A percentile compares a stretch with the other conserved stretches of the same genome.
Conservation (phyloP, 1,140 invertebrate genomes). For the Caerostris extrusa region DNA sequence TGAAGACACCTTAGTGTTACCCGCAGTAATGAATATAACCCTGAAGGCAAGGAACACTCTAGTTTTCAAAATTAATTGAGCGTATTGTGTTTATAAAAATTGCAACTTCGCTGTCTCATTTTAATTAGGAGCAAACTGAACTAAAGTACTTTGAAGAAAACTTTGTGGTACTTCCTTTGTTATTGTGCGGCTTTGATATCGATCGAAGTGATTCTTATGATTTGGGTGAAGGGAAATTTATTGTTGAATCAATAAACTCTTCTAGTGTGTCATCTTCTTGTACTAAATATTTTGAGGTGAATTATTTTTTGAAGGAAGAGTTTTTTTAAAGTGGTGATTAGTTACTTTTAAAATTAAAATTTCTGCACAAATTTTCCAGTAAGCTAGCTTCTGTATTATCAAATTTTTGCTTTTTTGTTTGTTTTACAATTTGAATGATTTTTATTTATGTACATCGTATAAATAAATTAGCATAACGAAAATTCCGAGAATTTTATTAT, state of each 20-base stretch:
- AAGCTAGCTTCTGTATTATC: too few species aligned
- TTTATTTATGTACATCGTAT: too few species aligned
- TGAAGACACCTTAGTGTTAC: constrained; percentile 50
- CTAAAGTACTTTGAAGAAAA: constrained; percentile 65
- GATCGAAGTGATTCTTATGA: constrained; percentile 51
- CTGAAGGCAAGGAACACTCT: constrained; percentile 50
- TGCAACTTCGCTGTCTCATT: constrained; percentile 31
- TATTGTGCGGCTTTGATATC: not conserved
- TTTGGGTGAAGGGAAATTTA: not conserved
- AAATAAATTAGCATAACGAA: too few species aligned
- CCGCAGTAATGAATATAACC: constrained; percentile 66
- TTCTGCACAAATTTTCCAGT: too few species aligned
- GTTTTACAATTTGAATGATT: not conserved
- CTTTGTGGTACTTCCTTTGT: constrained; percentile 24
- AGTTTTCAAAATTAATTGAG: constrained; percentile 72
- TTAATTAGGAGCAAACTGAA: constrained; percentile 73
- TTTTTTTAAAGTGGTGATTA: too few species aligned
- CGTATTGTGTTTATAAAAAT: constrained; percentile 71
- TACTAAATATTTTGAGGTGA: not conserved
- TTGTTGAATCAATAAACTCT: constrained; percentile 9
- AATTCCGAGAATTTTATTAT: too few species aligned
- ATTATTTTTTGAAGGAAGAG: too few species aligned
- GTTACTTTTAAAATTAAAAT: too few species aligned
- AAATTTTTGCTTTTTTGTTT: not conserved
- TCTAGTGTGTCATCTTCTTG: not conserved